Base-by-base conservation (phyloP, 1,140 invertebrate genomes). In the Liolophura sinensis region DNA sequence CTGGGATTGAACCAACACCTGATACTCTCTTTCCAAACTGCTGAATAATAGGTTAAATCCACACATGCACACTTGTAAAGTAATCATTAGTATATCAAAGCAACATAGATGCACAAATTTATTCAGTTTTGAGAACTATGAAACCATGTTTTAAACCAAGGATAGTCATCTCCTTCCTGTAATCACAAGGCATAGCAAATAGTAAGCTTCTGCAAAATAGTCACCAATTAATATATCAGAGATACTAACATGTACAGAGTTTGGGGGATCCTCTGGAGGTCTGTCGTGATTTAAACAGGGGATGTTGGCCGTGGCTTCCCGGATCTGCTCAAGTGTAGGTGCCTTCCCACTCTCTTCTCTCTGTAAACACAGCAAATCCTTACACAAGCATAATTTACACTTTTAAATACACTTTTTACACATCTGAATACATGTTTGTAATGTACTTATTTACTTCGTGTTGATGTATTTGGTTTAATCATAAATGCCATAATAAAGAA, bases 301-400 rank as follows among this genome's bases (percentile, higher is more conserved):
- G 1, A 84, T 27, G 62, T 74, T 65, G 49, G 70, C 72, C n/a
- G 84, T 85, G n/a, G 76, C 75, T 61, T 76, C 73, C 20, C 73
- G 69, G 18, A 85, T 84, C n/a, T 74, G 77, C 27, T 72, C 72
- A 20, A 73, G 62, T 57, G 74, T 78, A n/a, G 82, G 81, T 12
- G 75, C 76, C 56, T 77, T 73, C 27, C 66, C 76, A n/a, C 63
- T 65, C 20, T 82, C 76, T 48, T 83, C 81, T 67, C 72, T 76
- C 71, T 79, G 62, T 62, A 60, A 71, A 67, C n/a, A 76, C n/a
- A 64, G 47, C 60, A 50, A 65, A 50, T 60, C 55, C 52, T 47
- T 16, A n/a, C 16, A 24, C 20, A 62, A 62, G 22, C 18, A 60
- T 49, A 16, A 40, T 12, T 40, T 40, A 59, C 47, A 27, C 25